Evolutionary conservation across 2,113 vertebrate species (phyloP), one percentile per base, ranked within the genome.

Genomic region (Pollachius pollachius): DNA sequence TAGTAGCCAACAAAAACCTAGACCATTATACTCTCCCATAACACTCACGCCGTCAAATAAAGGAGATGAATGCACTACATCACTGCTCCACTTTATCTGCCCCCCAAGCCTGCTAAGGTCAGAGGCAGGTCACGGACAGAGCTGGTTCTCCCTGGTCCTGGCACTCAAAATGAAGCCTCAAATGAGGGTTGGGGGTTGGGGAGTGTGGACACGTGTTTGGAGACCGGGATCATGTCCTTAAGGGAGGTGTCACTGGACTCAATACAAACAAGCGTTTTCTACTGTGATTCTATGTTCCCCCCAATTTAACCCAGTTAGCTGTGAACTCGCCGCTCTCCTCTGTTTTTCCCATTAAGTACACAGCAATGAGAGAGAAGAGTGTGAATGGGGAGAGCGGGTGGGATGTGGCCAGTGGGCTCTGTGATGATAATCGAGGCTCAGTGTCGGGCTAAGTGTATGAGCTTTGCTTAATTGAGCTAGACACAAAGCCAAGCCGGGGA

Each of bases 381-480:
- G 54, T 17, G 54, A 13, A 48, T n/a, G 54, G 73, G 61, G 64
- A 67, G 41, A 68, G 75, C 66, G 68, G 77, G 41, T 48, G 73
- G 81, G 77, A 82, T 71, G 21, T 68, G 67, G 69, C 67, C 68
- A 69, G 61, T 61, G 48, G 73, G 72, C 71, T 52, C 59, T 73
- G 72, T 85, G 75, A 81, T 75, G 70, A 66, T 77, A 81, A 84
- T 86, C 61, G 34, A 74, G 76, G 64, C 66, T 80, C 69, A 70
- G 73, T 70, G 75, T 80, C 71, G 76, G 68, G 66, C 15, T 25
- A 72, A 78, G 77, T 75, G 69, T 75, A 63, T 80, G 71, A 79
- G 67, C 74, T 74, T 80, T 80, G 74, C 74, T 73, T 86, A 84
- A 87, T 81, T 80, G 75, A 80, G 80, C 73, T 62, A 77, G 82